A percentile compares a stretch with the other conserved stretches of the same genome.
These are phyloP conservation scores for Oreochromis grahami DNA, from an alignment of 2,797 vertebrate genomes.

Conservation along the genomic window DNA sequence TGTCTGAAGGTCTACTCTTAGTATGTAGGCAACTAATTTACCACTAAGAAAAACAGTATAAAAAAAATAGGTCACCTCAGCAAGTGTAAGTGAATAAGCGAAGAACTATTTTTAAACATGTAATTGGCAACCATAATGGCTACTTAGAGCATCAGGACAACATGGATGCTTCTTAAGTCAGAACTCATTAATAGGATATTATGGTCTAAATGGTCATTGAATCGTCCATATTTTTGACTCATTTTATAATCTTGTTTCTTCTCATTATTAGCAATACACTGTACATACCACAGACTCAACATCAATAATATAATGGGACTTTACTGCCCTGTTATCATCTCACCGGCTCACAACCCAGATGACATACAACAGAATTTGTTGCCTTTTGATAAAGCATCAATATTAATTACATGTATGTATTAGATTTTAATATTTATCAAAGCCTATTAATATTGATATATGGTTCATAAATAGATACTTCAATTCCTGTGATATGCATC, in stretches of 20 bases:
- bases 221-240: background rate
- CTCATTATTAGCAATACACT: background rate
- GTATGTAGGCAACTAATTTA: background rate
- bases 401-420: background rate
- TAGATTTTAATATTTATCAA: background rate
- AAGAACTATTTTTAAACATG: background rate
- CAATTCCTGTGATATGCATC: background rate
- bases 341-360: background rate
- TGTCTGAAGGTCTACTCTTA: background rate
- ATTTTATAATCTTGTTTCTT: background rate
- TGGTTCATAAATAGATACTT: background rate
- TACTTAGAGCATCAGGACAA: background rate
- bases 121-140: background rate
- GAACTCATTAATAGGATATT: background rate
- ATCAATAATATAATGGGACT: background rate
- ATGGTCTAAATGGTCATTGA: background rate
- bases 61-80: background rate
- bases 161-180: background rate
- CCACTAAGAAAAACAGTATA: background rate
- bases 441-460: background rate
- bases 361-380: background rate
- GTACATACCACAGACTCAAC: background rate
- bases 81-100: background rate
- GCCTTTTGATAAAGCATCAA: background rate
- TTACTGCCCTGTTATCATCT: background rate